phyloP scores from a whole-genome alignment of 2,113 vertebrate species.

The Corythaixoides concolor region DNA sequence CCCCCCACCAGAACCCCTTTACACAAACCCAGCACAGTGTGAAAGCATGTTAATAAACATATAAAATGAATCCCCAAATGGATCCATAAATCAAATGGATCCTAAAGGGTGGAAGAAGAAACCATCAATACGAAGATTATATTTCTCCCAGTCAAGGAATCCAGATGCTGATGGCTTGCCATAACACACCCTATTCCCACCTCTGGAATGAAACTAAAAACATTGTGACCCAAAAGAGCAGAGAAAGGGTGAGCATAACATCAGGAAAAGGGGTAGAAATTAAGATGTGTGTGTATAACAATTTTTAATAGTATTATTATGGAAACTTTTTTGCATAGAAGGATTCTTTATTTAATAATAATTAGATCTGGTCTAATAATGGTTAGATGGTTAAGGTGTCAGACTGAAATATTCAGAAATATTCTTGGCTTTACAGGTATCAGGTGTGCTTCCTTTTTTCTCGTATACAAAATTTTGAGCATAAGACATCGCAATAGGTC shows the following conservation, averaged over 20 bases:
- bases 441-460: background rate
- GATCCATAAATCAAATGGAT: background rate
- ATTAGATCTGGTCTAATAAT: background rate
- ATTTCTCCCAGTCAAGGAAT: background rate
- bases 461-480: background rate
- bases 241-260: background rate
- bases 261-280: background rate
- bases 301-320: background rate
- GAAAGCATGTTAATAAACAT: background rate
- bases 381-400: background rate
- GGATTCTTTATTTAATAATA: background rate
- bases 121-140: background rate
- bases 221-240: background rate
- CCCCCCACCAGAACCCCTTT: too few relatives aligned
- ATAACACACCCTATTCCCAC: background rate
- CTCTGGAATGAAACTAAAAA: background rate
- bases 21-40: too few relatives aligned
- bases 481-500: background rate
- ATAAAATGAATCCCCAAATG: background rate
- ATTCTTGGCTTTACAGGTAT: background rate
- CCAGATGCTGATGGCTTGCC: background rate
- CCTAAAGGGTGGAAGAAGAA: background rate
- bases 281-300: background rate
- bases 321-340: background rate
- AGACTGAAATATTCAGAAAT: background rate